A percentile compares a stretch with the other conserved stretches of the same genome.
Conservation (phyloP, 1,140 invertebrate genomes). For the Dermatophagoides farinae region DNA sequence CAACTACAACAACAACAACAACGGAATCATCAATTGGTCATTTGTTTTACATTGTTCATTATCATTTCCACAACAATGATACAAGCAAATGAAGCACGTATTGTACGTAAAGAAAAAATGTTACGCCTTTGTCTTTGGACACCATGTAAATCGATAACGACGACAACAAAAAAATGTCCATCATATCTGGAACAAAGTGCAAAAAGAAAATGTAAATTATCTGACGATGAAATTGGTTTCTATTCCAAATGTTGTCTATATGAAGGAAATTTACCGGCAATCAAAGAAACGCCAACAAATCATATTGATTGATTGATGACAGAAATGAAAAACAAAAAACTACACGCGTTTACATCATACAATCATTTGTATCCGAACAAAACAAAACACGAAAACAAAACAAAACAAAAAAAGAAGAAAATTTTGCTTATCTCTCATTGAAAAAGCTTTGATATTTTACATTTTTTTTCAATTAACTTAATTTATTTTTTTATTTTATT, state of each 20-base stretch:
- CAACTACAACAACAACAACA: no score
- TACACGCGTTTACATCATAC: no score
- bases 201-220: neutral
- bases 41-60: neutral
- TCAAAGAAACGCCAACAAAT: no score
- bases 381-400: no score
- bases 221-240: constrained; percentile 1
- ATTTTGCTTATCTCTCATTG: no score
- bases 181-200: neutral
- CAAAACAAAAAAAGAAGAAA: no score
- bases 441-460: no score
- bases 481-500: no score
- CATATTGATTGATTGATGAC: neutral
- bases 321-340: neutral
- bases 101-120: neutral
- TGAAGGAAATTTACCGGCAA: neutral
- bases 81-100: neutral
- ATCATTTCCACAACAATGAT: neutral
- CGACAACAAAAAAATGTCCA: constrained; percentile 23
- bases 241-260: constrained; percentile 5
- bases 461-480: no score
- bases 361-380: no score
- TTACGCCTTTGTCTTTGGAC: constrained; percentile 37
- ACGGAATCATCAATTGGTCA: neutral
- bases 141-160: constrained; percentile 38